These are phyloP conservation scores for Cacoxenus indagator DNA, from an alignment of 2,888 invertebrate genomes.

Conservation along the genomic window DNA sequence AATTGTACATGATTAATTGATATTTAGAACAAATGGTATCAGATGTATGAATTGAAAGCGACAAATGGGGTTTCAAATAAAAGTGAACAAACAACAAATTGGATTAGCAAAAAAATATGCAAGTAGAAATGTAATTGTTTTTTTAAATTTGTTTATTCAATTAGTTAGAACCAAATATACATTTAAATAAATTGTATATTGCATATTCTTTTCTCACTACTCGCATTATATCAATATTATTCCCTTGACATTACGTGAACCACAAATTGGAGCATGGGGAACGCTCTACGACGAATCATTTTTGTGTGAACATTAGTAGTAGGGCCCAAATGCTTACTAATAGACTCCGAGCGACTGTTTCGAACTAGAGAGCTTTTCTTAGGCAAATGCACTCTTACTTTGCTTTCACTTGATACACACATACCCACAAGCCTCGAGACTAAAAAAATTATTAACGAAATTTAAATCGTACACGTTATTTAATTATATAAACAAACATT, in stretches of 20 bases:
- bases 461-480: background rate
- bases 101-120: background rate
- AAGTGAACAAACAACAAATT: constrained; percentile 1
- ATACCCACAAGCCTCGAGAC: background rate
- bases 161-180: constrained; percentile 13
- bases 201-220: background rate
- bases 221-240: background rate
- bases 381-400: too few relatives aligned
- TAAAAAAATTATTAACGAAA: background rate
- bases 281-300: too few relatives aligned
- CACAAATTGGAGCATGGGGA: constrained; percentile 6
- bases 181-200: background rate
- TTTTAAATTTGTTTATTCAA: background rate
- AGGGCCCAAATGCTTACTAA: too few relatives aligned
- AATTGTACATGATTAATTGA: background rate
- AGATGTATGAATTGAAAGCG: background rate
- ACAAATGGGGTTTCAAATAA: constrained; percentile 24
- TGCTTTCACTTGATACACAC: background rate
- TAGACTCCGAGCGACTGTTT: too few relatives aligned
- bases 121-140: background rate
- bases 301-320: too few relatives aligned
- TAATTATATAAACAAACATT: constrained; percentile 27
- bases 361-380: too few relatives aligned
- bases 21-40: constrained; percentile 5
- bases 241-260: constrained; percentile 15